phyloP scores from a whole-genome alignment of 1,140 invertebrate genomes.

The Aphelinus atriplicis region DNA sequence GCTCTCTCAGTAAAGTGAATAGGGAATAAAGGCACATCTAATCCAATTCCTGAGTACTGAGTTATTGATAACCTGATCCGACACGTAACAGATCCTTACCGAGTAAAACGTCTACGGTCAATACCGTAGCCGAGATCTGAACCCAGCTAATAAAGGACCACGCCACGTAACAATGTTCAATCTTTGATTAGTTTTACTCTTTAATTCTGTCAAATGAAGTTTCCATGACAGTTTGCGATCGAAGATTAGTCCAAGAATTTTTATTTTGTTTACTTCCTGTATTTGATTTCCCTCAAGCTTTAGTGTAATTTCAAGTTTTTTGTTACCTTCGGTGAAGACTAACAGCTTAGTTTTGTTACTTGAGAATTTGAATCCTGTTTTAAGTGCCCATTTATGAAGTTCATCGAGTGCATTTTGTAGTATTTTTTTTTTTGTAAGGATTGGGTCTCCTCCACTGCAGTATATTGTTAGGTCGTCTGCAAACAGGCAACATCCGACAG shows the following conservation, averaged over 20 bases:
- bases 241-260: conserved; percentile 43
- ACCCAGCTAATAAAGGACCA: too few relatives aligned
- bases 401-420: conserved; percentile 19
- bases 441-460: conserved; percentile 16
- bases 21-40: too few relatives aligned
- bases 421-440: conserved; percentile 20
- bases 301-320: not conserved
- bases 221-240: conserved; percentile 39
- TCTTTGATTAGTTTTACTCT: not conserved
- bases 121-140: too few relatives aligned
- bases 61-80: too few relatives aligned
- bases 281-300: conserved; percentile 13
- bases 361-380: conserved; percentile 42
- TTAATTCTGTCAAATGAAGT: conserved; percentile 23
- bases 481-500: conserved; percentile 27
- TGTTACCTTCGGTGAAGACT: conserved; percentile 29
- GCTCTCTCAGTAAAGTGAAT: too few relatives aligned
- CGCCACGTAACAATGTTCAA: too few relatives aligned
- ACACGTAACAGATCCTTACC: too few relatives aligned
- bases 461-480: conserved; percentile 37
- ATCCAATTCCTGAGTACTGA: too few relatives aligned
- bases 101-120: too few relatives aligned
- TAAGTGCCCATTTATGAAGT: conserved; percentile 12
- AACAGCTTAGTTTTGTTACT: conserved; percentile 34
- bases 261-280: conserved; percentile 19